These are phyloP conservation scores for Tetramorium parvispinum DNA, from an alignment of 1,140 invertebrate species.

Conservation along the genomic window DNA sequence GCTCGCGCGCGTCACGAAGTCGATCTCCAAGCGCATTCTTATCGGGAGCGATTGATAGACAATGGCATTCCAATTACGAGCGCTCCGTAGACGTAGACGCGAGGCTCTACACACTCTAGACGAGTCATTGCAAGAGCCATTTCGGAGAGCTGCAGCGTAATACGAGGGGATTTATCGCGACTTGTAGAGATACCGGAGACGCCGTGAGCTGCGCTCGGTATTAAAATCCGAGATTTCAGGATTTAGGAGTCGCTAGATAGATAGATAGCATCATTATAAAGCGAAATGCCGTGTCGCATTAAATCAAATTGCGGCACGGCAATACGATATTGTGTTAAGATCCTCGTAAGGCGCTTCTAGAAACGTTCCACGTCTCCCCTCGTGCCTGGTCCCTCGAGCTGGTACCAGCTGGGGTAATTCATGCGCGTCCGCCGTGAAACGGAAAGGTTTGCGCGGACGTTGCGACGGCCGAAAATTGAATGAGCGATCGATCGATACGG, in stretches of 20 bases:
- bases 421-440: background rate
- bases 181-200: too few relatives aligned
- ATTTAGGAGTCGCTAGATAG: background rate
- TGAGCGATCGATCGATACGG: background rate
- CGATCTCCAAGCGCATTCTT: conserved; percentile 19
- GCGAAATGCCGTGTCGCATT: background rate
- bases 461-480: background rate
- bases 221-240: background rate
- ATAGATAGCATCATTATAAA: background rate
- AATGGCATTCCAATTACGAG: conserved; percentile 31
- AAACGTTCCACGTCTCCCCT: background rate
- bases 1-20: background rate
- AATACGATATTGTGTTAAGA: background rate
- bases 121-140: background rate
- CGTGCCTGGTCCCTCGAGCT: background rate
- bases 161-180: background rate
- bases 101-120: background rate
- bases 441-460: background rate
- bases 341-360: background rate
- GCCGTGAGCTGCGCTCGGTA: background rate
- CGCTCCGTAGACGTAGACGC: background rate
- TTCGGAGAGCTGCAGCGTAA: background rate
- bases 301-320: background rate
- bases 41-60: conserved; percentile 13
- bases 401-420: background rate